Base-by-base conservation (phyloP, 2,888 invertebrate genomes). In the Melinopterus prodromus region DNA sequence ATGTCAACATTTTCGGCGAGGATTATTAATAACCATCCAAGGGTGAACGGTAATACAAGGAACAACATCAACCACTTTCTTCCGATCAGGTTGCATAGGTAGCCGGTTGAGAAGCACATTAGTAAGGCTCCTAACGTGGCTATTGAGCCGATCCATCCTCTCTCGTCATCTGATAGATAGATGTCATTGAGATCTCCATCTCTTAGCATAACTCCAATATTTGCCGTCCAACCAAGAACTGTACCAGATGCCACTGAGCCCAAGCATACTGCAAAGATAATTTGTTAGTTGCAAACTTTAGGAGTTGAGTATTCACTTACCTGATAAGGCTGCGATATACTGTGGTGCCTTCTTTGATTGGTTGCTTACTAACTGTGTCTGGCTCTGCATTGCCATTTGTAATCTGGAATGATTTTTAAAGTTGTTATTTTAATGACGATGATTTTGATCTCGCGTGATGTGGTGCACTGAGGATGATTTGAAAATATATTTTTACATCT, bases 191-290 rank as follows among this genome's bases (percentile, higher is more conserved):
- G 90, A 70, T 88, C 85, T 0, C 87, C 89, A 14, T 90, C 85
- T 7, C 88, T 87, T 79, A 92, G 87, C 81, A 88, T 89, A 80
- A 88, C 88, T n/a, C 91, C 89, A 15, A 94, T 94, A 6, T 95
- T 94, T 0, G 95, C 93, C 2, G 95, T 93, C 96, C 96, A 96
- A 70, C 94, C 95, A 6, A 96, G 90, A 77, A 95, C 92, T 26
- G 94, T 92, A 84, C 96, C 96, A 77, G 94, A 92, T 0, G 95
- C 95, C 80, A 96, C 89, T 0, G 96, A 95, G 70, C 96, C 96
- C 79, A 96, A 90, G 69, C 96, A 95, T 12, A 95, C 94, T 92
- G 90, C 74, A 88, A 87, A 2, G 36, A 6, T 26, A 6, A n/a
- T 14, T 70, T 12, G 16, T 16, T 12, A 9, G 35, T 71, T 77